Evolutionary conservation across 2,797 vertebrate species (phyloP).

Genomic region (Momotus momota): DNA sequence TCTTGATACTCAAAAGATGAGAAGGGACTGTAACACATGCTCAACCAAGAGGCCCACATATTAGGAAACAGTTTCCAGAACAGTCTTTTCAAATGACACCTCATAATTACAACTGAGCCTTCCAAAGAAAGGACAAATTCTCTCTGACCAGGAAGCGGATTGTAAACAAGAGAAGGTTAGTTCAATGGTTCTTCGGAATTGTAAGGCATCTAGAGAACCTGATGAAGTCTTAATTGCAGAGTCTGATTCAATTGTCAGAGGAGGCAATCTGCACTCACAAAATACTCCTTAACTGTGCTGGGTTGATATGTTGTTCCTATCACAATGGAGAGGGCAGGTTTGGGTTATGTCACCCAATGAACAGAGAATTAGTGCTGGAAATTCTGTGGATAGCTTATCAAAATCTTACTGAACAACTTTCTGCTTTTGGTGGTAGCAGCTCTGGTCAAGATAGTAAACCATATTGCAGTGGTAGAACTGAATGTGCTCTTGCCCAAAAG

Average conservation of each 20-base stretch:
- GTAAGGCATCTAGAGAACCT: neutral
- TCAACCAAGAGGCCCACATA: neutral
- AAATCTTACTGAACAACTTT: neutral
- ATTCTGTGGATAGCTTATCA: neutral
- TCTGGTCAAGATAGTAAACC: neutral
- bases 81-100: neutral
- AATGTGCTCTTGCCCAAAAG: neutral
- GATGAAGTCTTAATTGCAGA: neutral
- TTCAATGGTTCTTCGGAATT: neutral
- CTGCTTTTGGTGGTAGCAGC: neutral
- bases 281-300: rapidly evolving
- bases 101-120: neutral
- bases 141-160: neutral
- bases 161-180: neutral
- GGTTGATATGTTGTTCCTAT: neutral
- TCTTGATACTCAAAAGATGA: neutral
- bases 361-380: neutral
- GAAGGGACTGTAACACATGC: neutral
- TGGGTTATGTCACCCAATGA: neutral
- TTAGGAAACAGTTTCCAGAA: neutral
- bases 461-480: neutral
- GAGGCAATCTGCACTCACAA: neutral
- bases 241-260: neutral
- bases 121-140: neutral
- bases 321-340: neutral